Base-by-base conservation (phyloP, 2,888 invertebrate genomes). In the Peribatodes rhomboidaria region DNA sequence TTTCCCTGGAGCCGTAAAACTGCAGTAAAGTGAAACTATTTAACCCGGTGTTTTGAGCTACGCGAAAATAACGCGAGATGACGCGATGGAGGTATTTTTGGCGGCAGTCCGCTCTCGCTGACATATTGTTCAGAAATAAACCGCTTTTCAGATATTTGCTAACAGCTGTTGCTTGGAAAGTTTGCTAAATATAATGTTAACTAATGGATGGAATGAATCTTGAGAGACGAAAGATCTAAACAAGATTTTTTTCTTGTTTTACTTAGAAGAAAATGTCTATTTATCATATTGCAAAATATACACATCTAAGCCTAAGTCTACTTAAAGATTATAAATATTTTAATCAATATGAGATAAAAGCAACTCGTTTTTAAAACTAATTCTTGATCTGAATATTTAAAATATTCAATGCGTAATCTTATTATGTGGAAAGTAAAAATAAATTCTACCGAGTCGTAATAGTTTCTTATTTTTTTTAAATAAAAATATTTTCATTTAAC, bases 71-170 rank as follows among this genome's bases (percentile, higher is more conserved):
- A 79, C 84, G 73, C 22, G 70, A 60, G 70, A 64, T 82, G 84
- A 84, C 80, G 81, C 75, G 53, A 22, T 79, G 74, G 22, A 69
- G 73, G 76, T 84, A 81, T 82, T 85, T 76, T 85, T 90, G 91
- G 91, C 89, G 62, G 70, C 82, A 85, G 86, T 83, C 89, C 88
- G 86, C 74, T 75, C 78, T 78, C 75, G 73, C 84, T 78, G 79
- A 84, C 81, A 85, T 85, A 83, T 84, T 86, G 81, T 80, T 80
- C 85, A 71, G 81, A 89, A 89, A 89, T 89, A 87, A 87, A 81
- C 77, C 67, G 74, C 74, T 79, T 80, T 79, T 78, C 76, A 76
- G 59, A 67, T 72, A 76, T 78, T 70, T 76, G 55, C 68, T 67
- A 81, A 80, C 84, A 83, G 83, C 80, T 83, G 82, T 78, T 77